phyloP scores from a whole-genome alignment of 2,797 vertebrate species.

The Cuniculus paca region DNA sequence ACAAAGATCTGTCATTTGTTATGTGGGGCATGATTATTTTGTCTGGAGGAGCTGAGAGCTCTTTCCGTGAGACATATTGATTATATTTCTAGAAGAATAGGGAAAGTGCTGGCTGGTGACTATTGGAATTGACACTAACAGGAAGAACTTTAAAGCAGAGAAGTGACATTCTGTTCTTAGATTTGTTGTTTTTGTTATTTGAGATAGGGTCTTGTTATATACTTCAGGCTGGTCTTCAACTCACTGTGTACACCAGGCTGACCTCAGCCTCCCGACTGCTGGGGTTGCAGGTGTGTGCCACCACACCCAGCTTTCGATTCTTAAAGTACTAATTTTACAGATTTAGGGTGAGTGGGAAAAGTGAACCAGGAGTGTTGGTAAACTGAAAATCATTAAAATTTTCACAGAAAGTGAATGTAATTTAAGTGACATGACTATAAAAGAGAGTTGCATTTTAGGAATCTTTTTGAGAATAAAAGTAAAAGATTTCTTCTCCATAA shows the following conservation, averaged over 20 bases:
- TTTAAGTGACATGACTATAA: not conserved
- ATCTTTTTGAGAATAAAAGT: not conserved
- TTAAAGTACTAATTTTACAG: not conserved
- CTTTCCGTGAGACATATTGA: not conserved
- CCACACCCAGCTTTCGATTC: not conserved
- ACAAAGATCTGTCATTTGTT: not conserved
- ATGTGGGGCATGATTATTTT: not conserved
- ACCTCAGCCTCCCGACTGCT: not conserved
- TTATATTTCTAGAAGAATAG: not conserved
- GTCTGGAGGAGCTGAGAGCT: not conserved
- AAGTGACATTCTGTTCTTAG: not conserved
- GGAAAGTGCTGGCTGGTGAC: not conserved
- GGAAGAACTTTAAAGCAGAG: not conserved
- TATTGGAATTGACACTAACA: not conserved
- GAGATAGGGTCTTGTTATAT: not conserved
- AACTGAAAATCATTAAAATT: conserved; percentile 3
- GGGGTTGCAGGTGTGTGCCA: not conserved
- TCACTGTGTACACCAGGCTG: not conserved
- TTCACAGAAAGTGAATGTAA: not conserved
- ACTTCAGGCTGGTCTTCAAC: not conserved
- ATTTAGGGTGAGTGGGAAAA: not conserved
- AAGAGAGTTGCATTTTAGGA: not conserved
- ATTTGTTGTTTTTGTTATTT: not conserved
- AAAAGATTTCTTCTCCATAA: not conserved
- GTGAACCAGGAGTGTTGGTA: not conserved